These are phyloP conservation scores for Branchellion lobata DNA, from an alignment of 2,888 invertebrate species.

Conservation along the genomic window DNA sequence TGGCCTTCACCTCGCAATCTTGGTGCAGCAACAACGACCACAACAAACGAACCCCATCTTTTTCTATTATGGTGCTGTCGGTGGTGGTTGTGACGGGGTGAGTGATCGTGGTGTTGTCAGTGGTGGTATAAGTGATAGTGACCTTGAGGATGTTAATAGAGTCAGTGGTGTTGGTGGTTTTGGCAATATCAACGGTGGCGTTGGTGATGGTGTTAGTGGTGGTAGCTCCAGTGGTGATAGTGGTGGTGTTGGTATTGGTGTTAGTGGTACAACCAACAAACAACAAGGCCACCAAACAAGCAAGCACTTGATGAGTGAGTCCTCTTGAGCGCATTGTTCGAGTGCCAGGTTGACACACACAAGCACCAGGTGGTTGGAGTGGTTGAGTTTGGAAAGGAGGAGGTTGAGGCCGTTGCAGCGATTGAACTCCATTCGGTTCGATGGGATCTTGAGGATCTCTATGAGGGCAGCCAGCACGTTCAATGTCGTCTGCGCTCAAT, in stretches of 20 bases:
- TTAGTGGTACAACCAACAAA: too few relatives aligned
- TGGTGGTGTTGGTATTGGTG: too few relatives aligned
- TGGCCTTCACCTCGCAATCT: constrained; percentile 78
- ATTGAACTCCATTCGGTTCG: constrained; percentile 34
- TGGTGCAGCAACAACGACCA: constrained; percentile 91
- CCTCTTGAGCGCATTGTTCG: constrained; percentile 34
- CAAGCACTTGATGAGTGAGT: constrained; percentile 26
- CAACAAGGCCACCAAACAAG: too few relatives aligned
- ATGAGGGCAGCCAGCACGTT: constrained; percentile 28
- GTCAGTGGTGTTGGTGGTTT: background rate
- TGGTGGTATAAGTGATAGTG: too few relatives aligned
- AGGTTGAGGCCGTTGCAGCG: constrained; percentile 1
- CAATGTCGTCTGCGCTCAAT: constrained; percentile 12
- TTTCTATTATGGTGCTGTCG: constrained; percentile 31
- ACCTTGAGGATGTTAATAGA: too few relatives aligned
- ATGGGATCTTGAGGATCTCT: constrained; percentile 28
- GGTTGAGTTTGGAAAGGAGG: constrained; percentile 18
- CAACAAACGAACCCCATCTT: constrained; percentile 82
- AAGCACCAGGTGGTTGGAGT: constrained; percentile 19
- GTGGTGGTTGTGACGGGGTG: too few relatives aligned
- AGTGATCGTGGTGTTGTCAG: too few relatives aligned
- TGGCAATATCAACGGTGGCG: too few relatives aligned
- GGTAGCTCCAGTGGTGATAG: too few relatives aligned
- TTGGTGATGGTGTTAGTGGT: too few relatives aligned
- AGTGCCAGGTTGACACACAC: constrained; percentile 33